phyloP scores from a whole-genome alignment of 2,888 invertebrate species.

The Drosophila demipolita region DNA sequence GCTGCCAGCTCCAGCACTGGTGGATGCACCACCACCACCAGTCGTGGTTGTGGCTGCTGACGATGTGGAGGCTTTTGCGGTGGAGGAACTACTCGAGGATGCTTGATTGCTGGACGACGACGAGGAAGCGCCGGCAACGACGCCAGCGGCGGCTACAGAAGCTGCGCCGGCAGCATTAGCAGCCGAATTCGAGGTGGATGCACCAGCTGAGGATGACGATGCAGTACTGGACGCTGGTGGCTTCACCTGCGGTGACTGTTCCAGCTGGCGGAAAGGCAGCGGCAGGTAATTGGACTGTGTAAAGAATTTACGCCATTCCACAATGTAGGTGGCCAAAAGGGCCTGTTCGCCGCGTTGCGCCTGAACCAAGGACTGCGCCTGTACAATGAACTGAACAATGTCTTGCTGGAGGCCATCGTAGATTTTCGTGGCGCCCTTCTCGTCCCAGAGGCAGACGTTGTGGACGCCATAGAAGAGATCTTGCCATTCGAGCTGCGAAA shows the following conservation, averaged over 20 bases:
- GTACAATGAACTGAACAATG: slow-evolving; percentile 96
- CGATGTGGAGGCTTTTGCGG: slow-evolving; percentile 53
- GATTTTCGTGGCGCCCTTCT: slow-evolving; percentile 95
- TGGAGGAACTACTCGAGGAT: slow-evolving; percentile 61
- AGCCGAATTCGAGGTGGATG: slow-evolving; percentile 59
- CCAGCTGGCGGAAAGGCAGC: slow-evolving; percentile 96
- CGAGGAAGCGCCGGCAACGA: slow-evolving; percentile 19
- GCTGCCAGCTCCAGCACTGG: slow-evolving; percentile 46
- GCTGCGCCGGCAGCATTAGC: slow-evolving; percentile 5
- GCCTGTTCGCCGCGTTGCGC: slow-evolving; percentile 98
- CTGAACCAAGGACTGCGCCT: slow-evolving; percentile 95
- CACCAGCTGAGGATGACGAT: slow-evolving; percentile 56
- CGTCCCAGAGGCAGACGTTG: slow-evolving; percentile 98
- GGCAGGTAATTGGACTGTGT: slow-evolving; percentile 99
- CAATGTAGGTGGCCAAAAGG: slow-evolving; percentile 97
- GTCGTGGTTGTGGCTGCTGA: slow-evolving; percentile 30
- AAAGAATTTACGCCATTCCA: slow-evolving; percentile 99
- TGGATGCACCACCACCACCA: slow-evolving; percentile 23
- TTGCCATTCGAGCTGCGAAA: slow-evolving; percentile 98
- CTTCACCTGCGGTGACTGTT: slow-evolving; percentile 92
- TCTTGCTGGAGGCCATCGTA: slow-evolving; percentile 95
- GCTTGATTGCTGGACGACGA: slow-evolving; percentile 54
- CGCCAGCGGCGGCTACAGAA: slow-evolving; percentile 2
- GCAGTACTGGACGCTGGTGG: slow-evolving; percentile 74
- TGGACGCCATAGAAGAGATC: slow-evolving; percentile 98